A percentile compares a stretch with the other conserved stretches of the same genome.
Conservation (phyloP, 2,113 vertebrate species). For the Chaetodon auriga region DNA sequence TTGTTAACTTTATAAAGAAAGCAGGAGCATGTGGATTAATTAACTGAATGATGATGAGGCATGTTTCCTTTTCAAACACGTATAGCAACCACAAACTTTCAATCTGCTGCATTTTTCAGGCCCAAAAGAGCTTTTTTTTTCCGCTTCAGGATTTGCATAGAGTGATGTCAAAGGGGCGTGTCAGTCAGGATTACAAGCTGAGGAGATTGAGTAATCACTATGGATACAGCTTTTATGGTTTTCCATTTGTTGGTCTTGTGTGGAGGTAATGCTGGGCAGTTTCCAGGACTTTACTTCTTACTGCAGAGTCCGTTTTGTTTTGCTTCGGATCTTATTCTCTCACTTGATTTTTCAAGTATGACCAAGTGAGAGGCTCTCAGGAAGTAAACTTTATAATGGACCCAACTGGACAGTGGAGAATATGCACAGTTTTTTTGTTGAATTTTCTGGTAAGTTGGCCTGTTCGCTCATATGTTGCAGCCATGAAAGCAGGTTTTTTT, state of each 20-base stretch:
- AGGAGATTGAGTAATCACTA: slow-evolving; percentile 62
- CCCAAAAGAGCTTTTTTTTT: background rate
- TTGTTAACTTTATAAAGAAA: background rate
- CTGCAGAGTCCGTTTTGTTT: slow-evolving; percentile 16
- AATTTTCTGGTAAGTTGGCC: slow-evolving; percentile 66
- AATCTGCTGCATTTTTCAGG: slow-evolving; percentile 11
- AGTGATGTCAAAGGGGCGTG: slow-evolving; percentile 67
- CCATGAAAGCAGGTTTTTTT: background rate
- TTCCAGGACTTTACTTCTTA: slow-evolving; percentile 42
- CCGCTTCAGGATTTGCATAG: slow-evolving; percentile 46
- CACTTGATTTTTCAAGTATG: slow-evolving; percentile 17
- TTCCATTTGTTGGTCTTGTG: slow-evolving; percentile 39
- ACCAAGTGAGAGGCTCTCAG: slow-evolving; percentile 7
- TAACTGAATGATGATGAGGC: background rate
- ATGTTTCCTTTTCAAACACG: background rate
- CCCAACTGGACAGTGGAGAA: slow-evolving; percentile 39
- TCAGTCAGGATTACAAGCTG: slow-evolving; percentile 64
- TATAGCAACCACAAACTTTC: slow-evolving; percentile 2
- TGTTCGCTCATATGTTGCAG: background rate
- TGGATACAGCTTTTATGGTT: slow-evolving; percentile 71
- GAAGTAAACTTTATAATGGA: slow-evolving; percentile 65
- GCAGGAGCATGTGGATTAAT: background rate
- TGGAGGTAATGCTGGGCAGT: slow-evolving; percentile 25
- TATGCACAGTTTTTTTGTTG: slow-evolving; percentile 36
- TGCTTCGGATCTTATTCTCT: background rate